These are phyloP conservation scores for Mnemiopsis leidyi DNA, from an alignment of 37 sponge, comb jelly and placozoan genomes.

Conservation along the genomic window DNA sequence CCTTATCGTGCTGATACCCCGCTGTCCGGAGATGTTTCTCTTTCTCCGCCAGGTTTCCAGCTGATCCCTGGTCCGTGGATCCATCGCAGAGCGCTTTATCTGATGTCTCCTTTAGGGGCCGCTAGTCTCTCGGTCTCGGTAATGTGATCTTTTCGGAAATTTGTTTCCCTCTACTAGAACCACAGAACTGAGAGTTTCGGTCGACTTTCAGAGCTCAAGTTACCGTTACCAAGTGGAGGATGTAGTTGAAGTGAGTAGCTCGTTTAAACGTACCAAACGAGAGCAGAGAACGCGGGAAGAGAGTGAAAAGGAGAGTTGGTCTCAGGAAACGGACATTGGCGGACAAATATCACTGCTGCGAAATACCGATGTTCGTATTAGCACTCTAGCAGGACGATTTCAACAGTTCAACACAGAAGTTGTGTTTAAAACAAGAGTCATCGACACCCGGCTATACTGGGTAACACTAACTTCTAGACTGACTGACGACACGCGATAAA, in stretches of 20 bases:
- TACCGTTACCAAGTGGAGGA: no score
- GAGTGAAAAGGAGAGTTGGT: no score
- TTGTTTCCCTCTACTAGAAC: no score
- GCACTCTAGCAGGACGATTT: not conserved
- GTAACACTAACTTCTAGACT: not conserved
- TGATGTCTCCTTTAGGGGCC: no score
- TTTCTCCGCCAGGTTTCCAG: constrained; percentile 28
- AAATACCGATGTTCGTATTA: not conserved
- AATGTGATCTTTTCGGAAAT: no score
- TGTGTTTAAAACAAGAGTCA: not conserved
- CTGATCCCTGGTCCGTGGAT: constrained; percentile 18
- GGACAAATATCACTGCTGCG: not conserved
- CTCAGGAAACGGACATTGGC: no score
- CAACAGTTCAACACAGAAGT: not conserved
- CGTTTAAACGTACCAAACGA: no score
- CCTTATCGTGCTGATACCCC: constrained; percentile 40
- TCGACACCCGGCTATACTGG: not conserved
- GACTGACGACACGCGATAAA: not conserved
- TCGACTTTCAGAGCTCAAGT: no score
- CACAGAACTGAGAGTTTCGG: no score
- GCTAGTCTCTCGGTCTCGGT: no score
- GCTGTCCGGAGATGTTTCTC: not conserved
- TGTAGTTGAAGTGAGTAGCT: no score
- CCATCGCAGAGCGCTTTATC: not conserved
- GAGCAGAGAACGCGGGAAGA: no score